Evolutionary conservation across 2,888 invertebrate species (phyloP).

Genomic region (Incurvaria masculella): DNA sequence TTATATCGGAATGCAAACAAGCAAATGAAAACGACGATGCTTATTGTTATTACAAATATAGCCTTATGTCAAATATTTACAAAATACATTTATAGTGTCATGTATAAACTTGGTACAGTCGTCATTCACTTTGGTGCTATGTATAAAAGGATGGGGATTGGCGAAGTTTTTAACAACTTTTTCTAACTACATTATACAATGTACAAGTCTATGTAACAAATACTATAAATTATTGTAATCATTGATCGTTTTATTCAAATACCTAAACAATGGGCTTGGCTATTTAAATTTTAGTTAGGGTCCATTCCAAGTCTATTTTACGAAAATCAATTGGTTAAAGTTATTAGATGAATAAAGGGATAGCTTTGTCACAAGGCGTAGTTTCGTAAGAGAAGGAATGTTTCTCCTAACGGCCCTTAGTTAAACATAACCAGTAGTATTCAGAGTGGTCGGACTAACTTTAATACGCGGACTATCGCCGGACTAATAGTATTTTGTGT

Average conservation of each 20-base stretch:
- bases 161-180: background rate
- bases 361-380: no score
- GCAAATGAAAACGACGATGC: background rate
- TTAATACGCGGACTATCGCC: no score
- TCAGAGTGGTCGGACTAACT: no score
- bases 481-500: no score
- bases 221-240: background rate
- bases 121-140: background rate
- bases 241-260: background rate
- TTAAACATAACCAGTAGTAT: no score
- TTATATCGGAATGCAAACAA: background rate
- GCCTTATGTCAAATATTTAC: background rate
- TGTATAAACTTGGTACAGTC: background rate
- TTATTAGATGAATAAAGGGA: no score
- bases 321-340: no score
- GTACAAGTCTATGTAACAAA: background rate
- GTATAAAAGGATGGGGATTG: background rate
- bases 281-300: no score
- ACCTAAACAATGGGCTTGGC: background rate
- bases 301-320: no score
- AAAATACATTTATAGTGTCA: background rate
- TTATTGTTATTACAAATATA: background rate
- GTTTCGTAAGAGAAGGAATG: no score
- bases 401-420: no score
- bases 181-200: background rate